Conservation (phyloP, 2,113 vertebrate genomes). For the Monopterus albus region DNA sequence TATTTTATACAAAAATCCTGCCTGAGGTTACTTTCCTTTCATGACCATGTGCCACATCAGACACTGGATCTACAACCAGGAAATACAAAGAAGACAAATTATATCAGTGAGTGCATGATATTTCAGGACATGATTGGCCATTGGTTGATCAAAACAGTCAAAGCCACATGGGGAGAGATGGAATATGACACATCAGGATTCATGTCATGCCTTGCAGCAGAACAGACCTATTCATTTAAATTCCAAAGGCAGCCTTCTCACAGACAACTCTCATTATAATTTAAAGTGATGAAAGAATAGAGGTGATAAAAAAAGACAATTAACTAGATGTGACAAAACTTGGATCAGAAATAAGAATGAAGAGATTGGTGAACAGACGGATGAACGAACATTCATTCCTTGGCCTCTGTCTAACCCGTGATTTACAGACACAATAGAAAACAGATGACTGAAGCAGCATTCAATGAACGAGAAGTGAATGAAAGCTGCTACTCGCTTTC, state of each 20-base stretch:
- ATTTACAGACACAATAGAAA: conserved; percentile 10
- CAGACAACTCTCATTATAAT: conserved; percentile 53
- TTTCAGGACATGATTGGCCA: neutral
- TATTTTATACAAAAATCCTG: no score
- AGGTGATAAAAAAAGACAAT: conserved; percentile 43
- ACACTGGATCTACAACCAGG: neutral
- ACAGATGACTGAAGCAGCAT: neutral
- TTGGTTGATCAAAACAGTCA: neutral
- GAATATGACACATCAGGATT: conserved; percentile 29
- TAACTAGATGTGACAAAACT: conserved; percentile 40
- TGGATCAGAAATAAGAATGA: conserved; percentile 26
- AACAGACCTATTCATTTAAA: conserved; percentile 35
- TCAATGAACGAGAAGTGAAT: neutral
- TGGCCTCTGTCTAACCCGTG: neutral
- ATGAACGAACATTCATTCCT: conserved; percentile 2
- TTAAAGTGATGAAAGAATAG: conserved; percentile 45
- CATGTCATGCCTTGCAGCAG: neutral
- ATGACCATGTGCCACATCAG: neutral
- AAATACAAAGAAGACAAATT: neutral
- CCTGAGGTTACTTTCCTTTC: no score
- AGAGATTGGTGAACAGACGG: conserved; percentile 17
- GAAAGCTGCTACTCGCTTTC: neutral
- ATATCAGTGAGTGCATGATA: neutral
- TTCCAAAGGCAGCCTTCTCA: conserved; percentile 31
- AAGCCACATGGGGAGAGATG: neutral